Evolutionary conservation across 1,140 invertebrate species (phyloP), one percentile per base, ranked within the genome.

Genomic region (Drosophila yakuba): DNA sequence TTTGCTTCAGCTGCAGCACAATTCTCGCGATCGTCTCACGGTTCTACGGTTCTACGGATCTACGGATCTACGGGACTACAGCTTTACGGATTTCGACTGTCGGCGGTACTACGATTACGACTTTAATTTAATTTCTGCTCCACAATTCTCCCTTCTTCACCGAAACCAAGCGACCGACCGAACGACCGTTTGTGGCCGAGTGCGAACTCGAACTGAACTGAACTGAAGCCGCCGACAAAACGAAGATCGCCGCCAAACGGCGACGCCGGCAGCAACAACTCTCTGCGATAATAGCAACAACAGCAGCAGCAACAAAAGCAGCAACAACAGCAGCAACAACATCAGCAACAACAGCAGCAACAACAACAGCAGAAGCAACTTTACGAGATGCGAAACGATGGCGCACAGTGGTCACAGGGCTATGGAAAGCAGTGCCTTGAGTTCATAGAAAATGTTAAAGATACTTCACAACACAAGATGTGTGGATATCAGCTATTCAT

Each of bases 151-250:
- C 43, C 15, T 10, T 11, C 43, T 11, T 17, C 17, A 12, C 10
- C 43, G 14, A 15, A 41, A 4, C 23, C 25, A 25, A 25, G 25
- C 25, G 25, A 8, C 41, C n/a, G 15, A 45, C 43, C 43, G 15
- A 45, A 17, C 43, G 55, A 36, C 56, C 57, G 54, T 44, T 72
- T 75, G 68, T 74, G 61, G 74, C 74, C 74, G 56, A 77, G 74
- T 77, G 74, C 73, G 74, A 77, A 77, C 74, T 69, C 51, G 54
- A 77, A 77, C 72, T 76, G 72, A 75, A 64, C 54, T 68, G 47
- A 77, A 77, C 73, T 76, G 73, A 58, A 56, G 45, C 23, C 45
- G 50, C 38, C 56, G 68, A 60, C 61, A 32, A 69, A 44, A 39
- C 38, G 41, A 52, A 38, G 48, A 51, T 32, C 69, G 23, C 12